Evolutionary conservation across 2,113 vertebrate genomes (phyloP), one percentile per base, ranked within the genome.

Genomic region (Porphyrio hochstetteri): DNA sequence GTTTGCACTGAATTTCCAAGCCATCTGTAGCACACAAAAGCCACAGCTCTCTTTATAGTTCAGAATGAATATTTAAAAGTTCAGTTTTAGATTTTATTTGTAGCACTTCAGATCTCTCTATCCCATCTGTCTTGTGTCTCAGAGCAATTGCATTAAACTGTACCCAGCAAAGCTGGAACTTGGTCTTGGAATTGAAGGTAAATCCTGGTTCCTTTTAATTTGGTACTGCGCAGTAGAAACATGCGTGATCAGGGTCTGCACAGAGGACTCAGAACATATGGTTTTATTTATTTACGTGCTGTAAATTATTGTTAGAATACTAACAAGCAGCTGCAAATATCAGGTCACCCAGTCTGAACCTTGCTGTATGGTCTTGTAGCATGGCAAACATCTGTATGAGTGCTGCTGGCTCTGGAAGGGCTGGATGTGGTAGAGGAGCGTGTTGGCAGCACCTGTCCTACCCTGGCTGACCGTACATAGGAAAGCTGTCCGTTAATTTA

Each of bases 1-100:
- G 93, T 97, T 97, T 97, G 94, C 80, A 65, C 85, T 83, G 90
- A 95, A 88, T 95, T 96, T 96, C 94, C 78, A 84, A 95, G 94
- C 97, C 96, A 96, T 96, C 97, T 97, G 96, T 86, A 97, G 67
- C 52, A 36, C 82, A 86, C 92, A 97, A 95, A 97, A 97, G 95
- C 86, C 84, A 91, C 74, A 74, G 75, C 33, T 82, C 97, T 95
- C 96, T 97, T 96, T 96, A 91, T 93, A 88, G 91, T 96, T 96
- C 82, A 92, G 83, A 96, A 96, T 93, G 94, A 98, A 96, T 97
- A 96, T 97, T 97, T 97, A 96, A 93, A 97, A 97, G 88, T 96
- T 97, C 94, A 88, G 83, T 89, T 97, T 97, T 96, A 86, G 82
- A 92, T 96, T 94, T 96, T 94, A 92, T 97, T 94, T 97, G 90